Conservation (phyloP, 2,113 vertebrate species). For the Syngnathus floridae region DNA sequence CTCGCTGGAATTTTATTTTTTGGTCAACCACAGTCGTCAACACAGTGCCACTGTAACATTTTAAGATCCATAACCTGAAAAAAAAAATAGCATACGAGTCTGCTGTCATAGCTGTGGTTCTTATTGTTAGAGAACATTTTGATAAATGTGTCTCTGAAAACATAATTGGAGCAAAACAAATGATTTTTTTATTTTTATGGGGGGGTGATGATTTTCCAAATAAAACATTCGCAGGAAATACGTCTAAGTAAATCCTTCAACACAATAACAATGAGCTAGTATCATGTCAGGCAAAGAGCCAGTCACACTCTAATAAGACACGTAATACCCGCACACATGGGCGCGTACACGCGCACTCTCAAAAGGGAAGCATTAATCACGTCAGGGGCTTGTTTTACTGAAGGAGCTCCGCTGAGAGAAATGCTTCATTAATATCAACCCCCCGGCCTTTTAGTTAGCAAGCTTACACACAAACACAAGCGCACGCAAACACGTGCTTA, state of each 20-base stretch:
- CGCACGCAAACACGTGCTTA: slow-evolving; percentile 18
- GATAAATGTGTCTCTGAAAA: too few species aligned
- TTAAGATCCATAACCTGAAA: too few species aligned
- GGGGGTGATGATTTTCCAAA: neutral
- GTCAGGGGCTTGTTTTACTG: slow-evolving; percentile 56
- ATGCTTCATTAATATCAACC: slow-evolving; percentile 63
- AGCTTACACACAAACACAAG: slow-evolving; percentile 11
- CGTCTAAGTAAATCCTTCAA: neutral
- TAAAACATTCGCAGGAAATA: neutral
- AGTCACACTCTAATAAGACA: slow-evolving; percentile 14
- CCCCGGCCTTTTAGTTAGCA: slow-evolving; percentile 24
- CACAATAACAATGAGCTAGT: neutral
- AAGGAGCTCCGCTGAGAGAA: slow-evolving; percentile 53
- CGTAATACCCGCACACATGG: neutral
- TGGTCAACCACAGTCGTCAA: too few species aligned
- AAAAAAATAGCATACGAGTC: too few species aligned
- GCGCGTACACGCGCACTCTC: slow-evolving; percentile 1
- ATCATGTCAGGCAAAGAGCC: slow-evolving; percentile 6
- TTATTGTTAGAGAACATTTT: too few species aligned
- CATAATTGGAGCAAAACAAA: too few species aligned
- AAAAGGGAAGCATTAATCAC: slow-evolving; percentile 57
- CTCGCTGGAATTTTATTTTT: too few species aligned
- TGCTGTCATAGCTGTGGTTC: too few species aligned
- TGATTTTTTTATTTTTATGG: too few species aligned
- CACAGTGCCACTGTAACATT: too few species aligned